Evolutionary conservation across 2,888 invertebrate genomes (phyloP).

Genomic region (Ormyrus rosae): DNA sequence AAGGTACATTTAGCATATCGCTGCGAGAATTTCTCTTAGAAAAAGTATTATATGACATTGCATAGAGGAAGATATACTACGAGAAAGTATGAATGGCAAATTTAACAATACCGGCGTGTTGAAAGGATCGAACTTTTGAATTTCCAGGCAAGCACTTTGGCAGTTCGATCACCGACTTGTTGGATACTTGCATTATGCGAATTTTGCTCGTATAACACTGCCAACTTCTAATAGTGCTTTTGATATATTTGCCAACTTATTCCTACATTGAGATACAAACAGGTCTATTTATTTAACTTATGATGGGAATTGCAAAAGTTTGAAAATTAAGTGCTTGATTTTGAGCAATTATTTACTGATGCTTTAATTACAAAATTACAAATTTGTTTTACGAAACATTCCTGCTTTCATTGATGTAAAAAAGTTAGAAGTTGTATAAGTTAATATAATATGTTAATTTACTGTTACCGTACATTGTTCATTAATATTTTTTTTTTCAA

Average conservation of each 20-base stretch:
- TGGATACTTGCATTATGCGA: background rate
- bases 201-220: background rate
- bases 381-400: no score
- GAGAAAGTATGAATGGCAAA: constrained; percentile 28
- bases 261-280: background rate
- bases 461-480: no score
- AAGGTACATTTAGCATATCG: background rate
- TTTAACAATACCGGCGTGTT: constrained; percentile 23
- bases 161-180: constrained; percentile 16
- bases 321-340: no score
- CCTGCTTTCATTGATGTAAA: no score
- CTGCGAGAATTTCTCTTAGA: background rate
- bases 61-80: background rate
- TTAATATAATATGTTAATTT: no score
- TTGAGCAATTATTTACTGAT: no score
- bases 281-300: no score
- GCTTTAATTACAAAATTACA: no score
- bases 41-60: background rate
- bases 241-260: constrained; percentile 8
- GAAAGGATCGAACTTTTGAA: constrained; percentile 6
- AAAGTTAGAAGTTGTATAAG: no score
- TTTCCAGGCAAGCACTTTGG: background rate
- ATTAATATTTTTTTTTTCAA: no score
- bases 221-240: constrained; percentile 3
- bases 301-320: no score